These are phyloP conservation scores for Callyntrura guangdongensis DNA, from an alignment of 2,888 invertebrate genomes.

Conservation along the genomic window DNA sequence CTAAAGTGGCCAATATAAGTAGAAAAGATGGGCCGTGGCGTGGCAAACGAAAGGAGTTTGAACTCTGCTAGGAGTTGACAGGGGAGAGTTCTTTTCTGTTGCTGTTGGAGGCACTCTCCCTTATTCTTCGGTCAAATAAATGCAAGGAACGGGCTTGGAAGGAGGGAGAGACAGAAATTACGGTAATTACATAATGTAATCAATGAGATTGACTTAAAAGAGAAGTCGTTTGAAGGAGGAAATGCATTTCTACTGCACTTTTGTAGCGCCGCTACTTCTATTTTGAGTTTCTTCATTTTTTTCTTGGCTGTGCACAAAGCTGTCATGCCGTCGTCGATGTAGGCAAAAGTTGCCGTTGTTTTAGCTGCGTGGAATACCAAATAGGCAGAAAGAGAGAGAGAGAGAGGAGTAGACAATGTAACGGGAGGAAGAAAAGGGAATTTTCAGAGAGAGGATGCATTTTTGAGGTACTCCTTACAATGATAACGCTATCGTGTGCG, in stretches of 20 bases:
- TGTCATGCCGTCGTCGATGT: no score
- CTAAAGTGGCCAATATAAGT: neutral
- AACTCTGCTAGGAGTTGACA: neutral
- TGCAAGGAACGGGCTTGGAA: no score
- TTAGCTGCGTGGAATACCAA: slow-evolving; percentile 38
- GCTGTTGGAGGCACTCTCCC: no score
- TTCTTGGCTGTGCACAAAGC: neutral
- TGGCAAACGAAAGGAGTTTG: neutral
- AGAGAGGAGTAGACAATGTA: neutral
- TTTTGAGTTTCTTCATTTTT: neutral
- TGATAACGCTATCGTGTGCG: neutral
- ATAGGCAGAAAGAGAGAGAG: neutral
- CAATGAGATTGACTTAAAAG: slow-evolving; percentile 30
- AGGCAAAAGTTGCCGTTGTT: neutral
- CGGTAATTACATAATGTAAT: slow-evolving; percentile 71
- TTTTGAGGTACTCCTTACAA: no score
- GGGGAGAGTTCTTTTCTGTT: no score
- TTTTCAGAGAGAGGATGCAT: no score
- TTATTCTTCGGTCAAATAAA: slow-evolving; percentile 17
- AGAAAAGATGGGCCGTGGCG: neutral
- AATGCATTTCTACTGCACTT: no score
- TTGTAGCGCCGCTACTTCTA: no score
- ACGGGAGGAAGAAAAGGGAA: no score
- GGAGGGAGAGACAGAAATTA: no score
- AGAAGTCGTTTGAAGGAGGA: no score